Conservation (phyloP, 2,888 invertebrate genomes). For the Catocala sponsa region DNA sequence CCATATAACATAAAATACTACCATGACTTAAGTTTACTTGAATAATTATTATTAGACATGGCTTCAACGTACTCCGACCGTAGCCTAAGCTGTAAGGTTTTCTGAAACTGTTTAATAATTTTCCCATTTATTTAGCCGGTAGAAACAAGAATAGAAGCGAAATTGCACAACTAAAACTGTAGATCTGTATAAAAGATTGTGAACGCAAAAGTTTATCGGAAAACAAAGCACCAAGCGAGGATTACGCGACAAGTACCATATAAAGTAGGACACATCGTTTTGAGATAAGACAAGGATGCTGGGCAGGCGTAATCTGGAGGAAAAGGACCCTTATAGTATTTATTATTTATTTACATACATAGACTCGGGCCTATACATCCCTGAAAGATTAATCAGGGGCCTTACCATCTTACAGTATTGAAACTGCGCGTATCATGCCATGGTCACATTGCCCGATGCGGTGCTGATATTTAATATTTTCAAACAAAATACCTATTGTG, state of each 20-base stretch:
- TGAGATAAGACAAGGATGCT: constrained; percentile 30
- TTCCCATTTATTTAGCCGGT: neutral
- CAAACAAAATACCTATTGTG: too few species aligned
- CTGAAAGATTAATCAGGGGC: too few species aligned
- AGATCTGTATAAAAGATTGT: constrained; percentile 12
- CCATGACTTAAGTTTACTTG: too few species aligned
- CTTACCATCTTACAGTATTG: too few species aligned
- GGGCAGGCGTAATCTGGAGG: constrained; percentile 18
- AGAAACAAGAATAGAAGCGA: neutral
- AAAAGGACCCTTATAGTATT: constrained; percentile 23
- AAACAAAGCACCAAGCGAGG: constrained; percentile 27
- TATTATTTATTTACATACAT: constrained; percentile 25
- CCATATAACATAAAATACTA: too few species aligned
- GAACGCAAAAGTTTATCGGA: constrained; percentile 33
- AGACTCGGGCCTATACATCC: too few species aligned
- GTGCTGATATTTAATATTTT: too few species aligned
- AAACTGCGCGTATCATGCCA: constrained; percentile 2
- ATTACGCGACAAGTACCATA: constrained; percentile 27
- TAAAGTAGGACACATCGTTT: constrained; percentile 26
- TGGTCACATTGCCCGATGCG: constrained; percentile 1
- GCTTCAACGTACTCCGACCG: too few species aligned
- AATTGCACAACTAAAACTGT: neutral
- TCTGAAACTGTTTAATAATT: too few species aligned
- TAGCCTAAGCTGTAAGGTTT: too few species aligned
- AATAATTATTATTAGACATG: too few species aligned